Evolutionary conservation across 2,888 invertebrate species (phyloP).

Genomic region (Volucella bombylans): DNA sequence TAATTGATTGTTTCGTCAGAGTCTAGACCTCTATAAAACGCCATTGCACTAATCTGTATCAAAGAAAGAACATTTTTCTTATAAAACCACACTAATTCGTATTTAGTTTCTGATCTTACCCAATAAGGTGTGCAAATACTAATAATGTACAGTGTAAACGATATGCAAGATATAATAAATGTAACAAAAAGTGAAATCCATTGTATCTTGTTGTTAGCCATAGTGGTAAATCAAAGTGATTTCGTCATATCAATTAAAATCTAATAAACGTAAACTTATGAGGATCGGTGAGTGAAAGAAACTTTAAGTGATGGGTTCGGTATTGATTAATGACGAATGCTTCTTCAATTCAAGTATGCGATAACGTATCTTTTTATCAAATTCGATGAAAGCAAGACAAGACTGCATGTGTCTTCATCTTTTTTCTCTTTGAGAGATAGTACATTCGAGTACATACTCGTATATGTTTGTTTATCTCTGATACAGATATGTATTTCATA

Average conservation of each 20-base stretch:
- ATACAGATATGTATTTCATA: too few relatives aligned
- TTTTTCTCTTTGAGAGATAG: neutral
- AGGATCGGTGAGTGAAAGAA: neutral
- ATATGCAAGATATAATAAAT: conserved; percentile 72
- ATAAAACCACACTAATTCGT: neutral
- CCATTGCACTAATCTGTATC: conserved; percentile 73
- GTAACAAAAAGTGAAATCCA: conserved; percentile 74
- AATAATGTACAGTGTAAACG: conserved; percentile 73
- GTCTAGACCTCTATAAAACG: conserved; percentile 65
- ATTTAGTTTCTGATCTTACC: conserved; percentile 65
- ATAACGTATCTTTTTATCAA: conserved; percentile 41
- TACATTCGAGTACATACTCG: neutral
- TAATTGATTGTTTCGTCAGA: conserved; percentile 75
- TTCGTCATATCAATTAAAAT: neutral
- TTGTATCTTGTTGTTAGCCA: conserved; percentile 71
- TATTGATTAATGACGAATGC: neutral
- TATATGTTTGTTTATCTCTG: too few relatives aligned
- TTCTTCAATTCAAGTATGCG: conserved; percentile 25
- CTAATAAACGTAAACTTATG: conserved; percentile 5
- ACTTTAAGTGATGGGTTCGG: neutral
- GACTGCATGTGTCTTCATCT: neutral
- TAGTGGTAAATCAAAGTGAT: conserved; percentile 9
- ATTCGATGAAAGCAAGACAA: conserved; percentile 1
- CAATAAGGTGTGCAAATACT: conserved; percentile 76
- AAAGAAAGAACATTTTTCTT: conserved; percentile 1